Conservation (phyloP, 2,113 vertebrate genomes). For the Pseudorhombus dupliciocellatus region DNA sequence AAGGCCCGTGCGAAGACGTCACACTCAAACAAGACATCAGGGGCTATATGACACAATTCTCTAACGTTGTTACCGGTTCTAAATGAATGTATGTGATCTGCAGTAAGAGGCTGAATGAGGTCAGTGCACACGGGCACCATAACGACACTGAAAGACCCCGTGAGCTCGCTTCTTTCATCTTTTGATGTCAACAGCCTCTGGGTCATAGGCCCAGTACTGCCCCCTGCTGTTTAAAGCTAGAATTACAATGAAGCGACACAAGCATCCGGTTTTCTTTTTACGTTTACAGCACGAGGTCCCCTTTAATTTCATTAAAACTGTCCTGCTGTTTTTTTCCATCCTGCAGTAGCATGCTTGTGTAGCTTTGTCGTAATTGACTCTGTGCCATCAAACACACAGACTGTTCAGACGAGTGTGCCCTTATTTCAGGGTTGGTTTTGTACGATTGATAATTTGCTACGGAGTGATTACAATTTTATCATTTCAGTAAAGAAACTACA, state of each 20-base stretch:
- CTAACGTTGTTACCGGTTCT: neutral
- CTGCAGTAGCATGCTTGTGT: neutral
- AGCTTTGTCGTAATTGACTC: slow-evolving; percentile 2
- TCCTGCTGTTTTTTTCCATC: slow-evolving; percentile 3
- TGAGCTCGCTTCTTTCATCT: neutral
- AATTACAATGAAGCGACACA: neutral
- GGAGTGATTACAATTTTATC: too few species aligned
- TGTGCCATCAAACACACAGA: neutral
- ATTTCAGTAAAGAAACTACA: neutral
- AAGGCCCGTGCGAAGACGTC: neutral
- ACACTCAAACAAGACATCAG: neutral
- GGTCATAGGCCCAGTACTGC: slow-evolving; percentile 40
- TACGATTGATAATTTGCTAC: neutral
- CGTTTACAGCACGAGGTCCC: neutral
- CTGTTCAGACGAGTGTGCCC: neutral
- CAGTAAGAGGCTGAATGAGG: neutral
- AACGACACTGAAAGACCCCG: slow-evolving; percentile 41
- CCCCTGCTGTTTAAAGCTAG: slow-evolving; percentile 44
- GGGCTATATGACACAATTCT: too few species aligned
- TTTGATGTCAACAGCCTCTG: neutral
- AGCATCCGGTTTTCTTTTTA: neutral
- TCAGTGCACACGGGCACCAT: neutral
- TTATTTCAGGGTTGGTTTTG: neutral
- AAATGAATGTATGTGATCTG: neutral
- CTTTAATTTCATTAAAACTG: slow-evolving; percentile 5